Base-by-base conservation (phyloP, 2,797 vertebrate genomes). In the Dromococcyx pavoninus region DNA sequence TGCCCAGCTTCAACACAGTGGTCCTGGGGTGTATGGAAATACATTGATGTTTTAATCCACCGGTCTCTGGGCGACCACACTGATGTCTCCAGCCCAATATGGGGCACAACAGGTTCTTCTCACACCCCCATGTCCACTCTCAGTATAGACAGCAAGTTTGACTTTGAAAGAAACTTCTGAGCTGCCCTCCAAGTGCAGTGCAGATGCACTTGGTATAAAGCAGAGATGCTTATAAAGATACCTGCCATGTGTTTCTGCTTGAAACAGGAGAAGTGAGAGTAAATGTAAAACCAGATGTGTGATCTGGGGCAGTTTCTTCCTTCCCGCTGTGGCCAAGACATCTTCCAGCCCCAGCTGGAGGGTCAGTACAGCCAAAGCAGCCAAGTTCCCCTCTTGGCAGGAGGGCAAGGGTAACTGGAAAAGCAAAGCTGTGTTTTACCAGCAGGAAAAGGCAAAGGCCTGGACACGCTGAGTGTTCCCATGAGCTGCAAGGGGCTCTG, bases 181-280 rank as follows among this genome's bases (percentile, higher is more conserved):
- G 39, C 62, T 57, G 43, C 33, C 13, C 17, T 94, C 86, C 78
- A 80, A 69, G 75, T 24, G 50, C 73, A 51, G 3, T 17, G 57
- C 79, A 72, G 89, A 86, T 81, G 64, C 44, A 4, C 6, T 39
- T 64, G 48, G 81, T 77, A 24, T 53, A 44, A 62, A 7, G 28
- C 48, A 92, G 75, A 67, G 67, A 9, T 41, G 39, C 56, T 88
- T 73, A 35, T 67, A 83, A 93, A 93, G 86, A 76, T 85, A 96
- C 88, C 88, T 95, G 93, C 83, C 80, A 71, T 32, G 30, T 94
- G 88, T 87, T 93, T 82, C 86, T 95, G 80, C 83, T 87, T 91
- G 74, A 61, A 91, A 91, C 15, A 27, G 28, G 50, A 88, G 86
- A 85, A 83, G 69, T 5, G 57, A 95, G 69, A 77, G 53, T 74